These are phyloP conservation scores for Noctuana brunneofusca DNA, from an alignment of 2,888 invertebrate species.

Conservation along the genomic window DNA sequence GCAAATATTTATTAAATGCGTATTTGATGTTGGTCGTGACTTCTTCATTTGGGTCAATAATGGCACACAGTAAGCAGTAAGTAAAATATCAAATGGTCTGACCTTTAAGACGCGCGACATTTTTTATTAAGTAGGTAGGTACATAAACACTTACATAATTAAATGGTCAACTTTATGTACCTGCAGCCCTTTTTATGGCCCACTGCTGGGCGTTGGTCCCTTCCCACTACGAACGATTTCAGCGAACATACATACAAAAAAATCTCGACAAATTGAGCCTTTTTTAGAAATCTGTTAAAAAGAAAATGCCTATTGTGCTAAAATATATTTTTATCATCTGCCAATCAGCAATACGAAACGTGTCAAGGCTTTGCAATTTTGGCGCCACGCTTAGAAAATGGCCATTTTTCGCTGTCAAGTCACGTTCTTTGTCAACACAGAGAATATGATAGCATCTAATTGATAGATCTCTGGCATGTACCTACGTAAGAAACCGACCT, in stretches of 20 bases:
- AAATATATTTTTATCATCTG: constrained; percentile 1
- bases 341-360: background rate
- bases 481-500: constrained; percentile 16
- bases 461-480: constrained; percentile 23
- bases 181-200: too few relatives aligned
- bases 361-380: background rate
- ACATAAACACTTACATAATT: too few relatives aligned
- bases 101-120: constrained; percentile 7
- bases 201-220: too few relatives aligned
- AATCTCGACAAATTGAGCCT: too few relatives aligned
- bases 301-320: too few relatives aligned
- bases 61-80: background rate
- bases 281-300: too few relatives aligned
- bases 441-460: constrained; percentile 22
- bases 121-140: background rate
- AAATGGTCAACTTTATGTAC: too few relatives aligned
- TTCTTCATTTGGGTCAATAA: constrained; percentile 21
- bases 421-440: constrained; percentile 19
- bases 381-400: constrained; percentile 12
- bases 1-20: constrained; percentile 19
- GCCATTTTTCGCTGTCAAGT: constrained; percentile 16
- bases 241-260: too few relatives aligned
- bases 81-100: constrained; percentile 6
- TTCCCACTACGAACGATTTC: too few relatives aligned
- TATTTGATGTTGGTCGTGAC: constrained; percentile 16